Base-by-base conservation (phyloP, 2,797 vertebrate species). In the Hypotaenidia okinawae region DNA sequence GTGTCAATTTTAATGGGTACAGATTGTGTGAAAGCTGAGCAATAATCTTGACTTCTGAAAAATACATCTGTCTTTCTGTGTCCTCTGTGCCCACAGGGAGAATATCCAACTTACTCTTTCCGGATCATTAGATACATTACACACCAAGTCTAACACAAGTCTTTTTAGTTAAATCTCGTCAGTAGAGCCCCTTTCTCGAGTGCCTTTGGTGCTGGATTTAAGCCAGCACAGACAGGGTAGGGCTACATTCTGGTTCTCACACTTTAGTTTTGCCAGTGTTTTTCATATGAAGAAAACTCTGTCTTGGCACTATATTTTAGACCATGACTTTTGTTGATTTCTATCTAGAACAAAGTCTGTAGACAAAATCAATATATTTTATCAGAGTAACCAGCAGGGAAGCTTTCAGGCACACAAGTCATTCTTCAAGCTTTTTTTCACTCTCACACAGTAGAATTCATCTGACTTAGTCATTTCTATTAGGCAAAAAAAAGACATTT, bases 161-260 rank as follows among this genome's bases (percentile, higher is more conserved):
- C 43, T 81, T 87, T 93, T 96, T 82, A 55, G 68, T 82, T 96
- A 96, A 88, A 94, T 93, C 4, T 4, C 63, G 87, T 57, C 59
- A 87, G 68, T 55, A 76, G 27, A 69, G 37, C 24, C 49, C 76
- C 78, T 74, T 70, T 87, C 61, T 91, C 27, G 32, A 87, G 83
- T 79, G 68, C 30, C 68, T 82, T 95, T 3, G 0, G 33, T 73
- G 51, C 47, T 54, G 69, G 33, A 35, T 79, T 6, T 37, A 51
- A 79, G 68, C 59, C 63, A 84, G 24, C 62, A 62, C n/a, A 78
- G 62, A 22, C 32, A 74, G 54, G 17, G 18, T 28, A 92, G 19
- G 45, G n/a, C 33, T 84, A 78, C 45, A 67, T 10, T 89, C 41
- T 61, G 28, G 11, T 84, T 68, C 52, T 70, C 21, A 3, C 32